Evolutionary conservation across 2,113 vertebrate species (phyloP).

Genomic region (Trogon surrucura): DNA sequence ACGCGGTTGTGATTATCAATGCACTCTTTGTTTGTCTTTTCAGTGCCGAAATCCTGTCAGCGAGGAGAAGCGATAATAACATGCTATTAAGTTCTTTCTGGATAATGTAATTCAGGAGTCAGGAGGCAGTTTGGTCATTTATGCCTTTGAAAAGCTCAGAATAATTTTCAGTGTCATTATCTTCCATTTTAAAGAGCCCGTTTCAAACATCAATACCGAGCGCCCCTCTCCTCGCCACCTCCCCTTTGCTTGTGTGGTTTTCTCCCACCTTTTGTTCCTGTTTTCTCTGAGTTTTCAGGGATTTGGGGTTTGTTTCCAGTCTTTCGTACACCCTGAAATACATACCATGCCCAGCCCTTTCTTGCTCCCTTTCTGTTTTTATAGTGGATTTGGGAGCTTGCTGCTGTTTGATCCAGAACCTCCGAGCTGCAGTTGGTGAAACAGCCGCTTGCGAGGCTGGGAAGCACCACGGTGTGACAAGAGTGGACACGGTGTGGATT

Average conservation of each 20-base stretch:
- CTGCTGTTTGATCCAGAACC: neutral
- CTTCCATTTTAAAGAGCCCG: conserved; percentile 76
- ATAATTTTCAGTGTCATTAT: conserved; percentile 82
- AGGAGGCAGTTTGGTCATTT: conserved; percentile 83
- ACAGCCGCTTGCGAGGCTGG: neutral
- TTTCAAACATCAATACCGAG: conserved; percentile 67
- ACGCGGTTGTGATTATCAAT: conserved; percentile 57
- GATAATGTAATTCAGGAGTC: conserved; percentile 83
- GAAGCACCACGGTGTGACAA: rapidly evolving
- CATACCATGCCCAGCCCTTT: neutral
- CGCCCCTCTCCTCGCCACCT: neutral
- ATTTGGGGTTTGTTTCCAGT: conserved; percentile 6
- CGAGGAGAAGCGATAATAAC: conserved; percentile 80
- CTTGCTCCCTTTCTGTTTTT: neutral
- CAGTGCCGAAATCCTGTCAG: conserved; percentile 79
- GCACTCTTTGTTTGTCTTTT: conserved; percentile 80
- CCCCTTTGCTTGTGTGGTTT: conserved; percentile 26
- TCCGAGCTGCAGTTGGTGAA: neutral
- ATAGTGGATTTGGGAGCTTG: neutral
- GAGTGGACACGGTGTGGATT: neutral
- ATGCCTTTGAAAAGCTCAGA: conserved; percentile 81
- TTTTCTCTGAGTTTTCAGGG: conserved; percentile 19
- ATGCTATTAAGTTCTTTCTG: conserved; percentile 83
- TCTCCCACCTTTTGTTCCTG: conserved; percentile 47
- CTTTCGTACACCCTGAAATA: neutral